These are phyloP conservation scores for Campaea margaritaria DNA, from an alignment of 2,888 invertebrate genomes.

Conservation along the genomic window DNA sequence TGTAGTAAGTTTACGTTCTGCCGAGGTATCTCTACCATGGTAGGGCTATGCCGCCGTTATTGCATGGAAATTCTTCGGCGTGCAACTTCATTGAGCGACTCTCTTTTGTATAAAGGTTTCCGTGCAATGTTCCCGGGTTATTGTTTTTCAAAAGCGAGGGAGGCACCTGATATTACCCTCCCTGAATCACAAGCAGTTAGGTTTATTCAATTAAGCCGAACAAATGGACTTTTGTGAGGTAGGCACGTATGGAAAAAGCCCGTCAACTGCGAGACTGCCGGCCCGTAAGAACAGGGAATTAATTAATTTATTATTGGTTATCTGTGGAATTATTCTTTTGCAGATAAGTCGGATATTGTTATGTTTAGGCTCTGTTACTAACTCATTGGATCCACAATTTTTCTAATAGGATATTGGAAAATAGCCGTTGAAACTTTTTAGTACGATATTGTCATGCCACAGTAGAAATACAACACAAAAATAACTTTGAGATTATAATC, in stretches of 20 bases:
- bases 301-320: slow-evolving; percentile 15
- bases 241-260: slow-evolving; percentile 47
- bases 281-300: slow-evolving; percentile 16
- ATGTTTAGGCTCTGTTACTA: background rate
- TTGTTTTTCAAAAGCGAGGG: slow-evolving; percentile 81
- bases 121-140: slow-evolving; percentile 77
- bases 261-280: slow-evolving; percentile 28
- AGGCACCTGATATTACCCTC: slow-evolving; percentile 75
- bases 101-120: slow-evolving; percentile 81
- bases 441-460: no score
- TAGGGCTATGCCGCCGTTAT: slow-evolving; percentile 63
- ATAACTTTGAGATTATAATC: slow-evolving; percentile 25
- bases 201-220: slow-evolving; percentile 73
- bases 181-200: slow-evolving; percentile 72
- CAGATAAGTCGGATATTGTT: background rate
- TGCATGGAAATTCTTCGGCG: slow-evolving; percentile 83
- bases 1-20: slow-evolving; percentile 11
- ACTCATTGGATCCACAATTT: background rate
- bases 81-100: slow-evolving; percentile 82
- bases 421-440: no score
- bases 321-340: slow-evolving; percentile 1
- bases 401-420: background rate
- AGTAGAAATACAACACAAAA: background rate
- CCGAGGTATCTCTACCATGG: background rate
- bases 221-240: slow-evolving; percentile 53